These are phyloP conservation scores for Chamaea fasciata DNA, from an alignment of 2,113 vertebrate species.

Conservation along the genomic window DNA sequence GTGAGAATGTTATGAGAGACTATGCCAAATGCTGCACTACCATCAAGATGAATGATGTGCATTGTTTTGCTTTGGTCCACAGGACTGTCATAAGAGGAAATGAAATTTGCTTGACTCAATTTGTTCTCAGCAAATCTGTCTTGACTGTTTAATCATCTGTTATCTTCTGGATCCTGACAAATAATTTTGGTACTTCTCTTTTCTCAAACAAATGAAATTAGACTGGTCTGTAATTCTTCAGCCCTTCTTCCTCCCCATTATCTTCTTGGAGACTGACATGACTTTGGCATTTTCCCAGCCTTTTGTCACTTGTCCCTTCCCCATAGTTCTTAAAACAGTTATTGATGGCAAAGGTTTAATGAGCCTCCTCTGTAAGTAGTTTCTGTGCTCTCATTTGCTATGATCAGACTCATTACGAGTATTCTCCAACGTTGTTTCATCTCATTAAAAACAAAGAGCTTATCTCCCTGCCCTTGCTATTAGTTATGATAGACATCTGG, in stretches of 20 bases:
- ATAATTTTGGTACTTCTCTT: background rate
- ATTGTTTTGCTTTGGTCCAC: background rate
- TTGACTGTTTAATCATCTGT: constrained; percentile 34
- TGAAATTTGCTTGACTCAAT: constrained; percentile 38
- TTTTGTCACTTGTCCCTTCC: background rate
- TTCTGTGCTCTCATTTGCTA: background rate
- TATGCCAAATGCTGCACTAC: background rate
- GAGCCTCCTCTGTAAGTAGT: background rate
- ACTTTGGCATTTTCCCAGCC: background rate
- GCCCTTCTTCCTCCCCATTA: background rate
- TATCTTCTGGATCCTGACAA: constrained; percentile 13
- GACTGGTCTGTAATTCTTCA: background rate
- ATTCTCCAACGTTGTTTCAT: background rate
- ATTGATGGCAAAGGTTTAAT: background rate
- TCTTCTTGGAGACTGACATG: background rate
- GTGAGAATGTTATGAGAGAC: background rate
- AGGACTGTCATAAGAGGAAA: constrained; percentile 30
- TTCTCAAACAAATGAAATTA: background rate
- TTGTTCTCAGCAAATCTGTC: constrained; percentile 22
- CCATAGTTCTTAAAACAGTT: background rate
- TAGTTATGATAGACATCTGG: background rate
- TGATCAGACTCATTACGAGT: background rate
- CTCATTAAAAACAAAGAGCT: background rate
- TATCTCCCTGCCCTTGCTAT: background rate
- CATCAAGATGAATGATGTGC: constrained; percentile 1